phyloP scores from a whole-genome alignment of 2,797 vertebrate genomes.

The Crocidura indochinensis region DNA sequence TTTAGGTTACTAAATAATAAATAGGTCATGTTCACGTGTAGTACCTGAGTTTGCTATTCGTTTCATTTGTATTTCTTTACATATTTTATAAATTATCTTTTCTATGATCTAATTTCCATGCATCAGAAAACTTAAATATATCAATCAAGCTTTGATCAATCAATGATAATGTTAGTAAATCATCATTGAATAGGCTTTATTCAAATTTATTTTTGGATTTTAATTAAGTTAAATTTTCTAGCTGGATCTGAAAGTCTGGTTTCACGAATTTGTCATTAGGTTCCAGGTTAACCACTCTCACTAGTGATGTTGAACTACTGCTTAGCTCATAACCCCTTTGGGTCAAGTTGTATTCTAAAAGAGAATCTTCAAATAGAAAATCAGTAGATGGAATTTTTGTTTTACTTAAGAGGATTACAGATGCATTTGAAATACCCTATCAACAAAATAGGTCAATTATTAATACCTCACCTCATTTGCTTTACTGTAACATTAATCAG shows the following conservation, averaged over 20 bases:
- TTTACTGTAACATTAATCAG: conserved; percentile 32
- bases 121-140: conserved; percentile 11
- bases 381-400: conserved; percentile 58
- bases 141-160: conserved; percentile 11
- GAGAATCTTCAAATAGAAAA: conserved; percentile 60
- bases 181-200: conserved; percentile 44
- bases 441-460: conserved; percentile 58
- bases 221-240: conserved; percentile 57
- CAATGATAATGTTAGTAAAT: conserved; percentile 30
- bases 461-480: conserved; percentile 53
- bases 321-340: conserved; percentile 25
- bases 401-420: conserved; percentile 68
- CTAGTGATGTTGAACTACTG: conserved; percentile 28
- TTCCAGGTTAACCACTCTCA: conserved; percentile 46
- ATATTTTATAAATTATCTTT: conserved; percentile 51
- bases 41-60: not conserved
- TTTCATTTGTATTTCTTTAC: conserved; percentile 48
- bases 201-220: conserved; percentile 33
- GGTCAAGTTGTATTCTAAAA: conserved; percentile 61
- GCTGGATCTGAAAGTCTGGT: conserved; percentile 35
- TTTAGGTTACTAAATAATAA: conserved; percentile 33
- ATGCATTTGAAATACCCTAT: conserved; percentile 68
- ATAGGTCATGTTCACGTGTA: not conserved
- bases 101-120: conserved; percentile 4
- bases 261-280: not conserved